Evolutionary conservation across 2,113 vertebrate species (phyloP), one percentile per base, ranked within the genome.

Genomic region (Dermatemys mawii): DNA sequence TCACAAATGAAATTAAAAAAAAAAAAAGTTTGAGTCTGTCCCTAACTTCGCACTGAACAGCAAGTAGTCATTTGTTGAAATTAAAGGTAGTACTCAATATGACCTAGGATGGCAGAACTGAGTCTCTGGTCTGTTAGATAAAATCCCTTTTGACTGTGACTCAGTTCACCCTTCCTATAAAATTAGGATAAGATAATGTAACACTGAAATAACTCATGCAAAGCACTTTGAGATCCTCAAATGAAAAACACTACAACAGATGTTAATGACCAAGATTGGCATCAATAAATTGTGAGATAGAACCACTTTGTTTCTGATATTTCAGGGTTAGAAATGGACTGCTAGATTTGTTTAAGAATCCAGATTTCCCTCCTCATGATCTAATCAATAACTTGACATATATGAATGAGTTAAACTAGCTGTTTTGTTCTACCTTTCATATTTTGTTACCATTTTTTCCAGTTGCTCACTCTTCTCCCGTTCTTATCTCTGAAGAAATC

Each of bases 41-140:
- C 17, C 35, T 19, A 67, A 67, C 32, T n/a, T 70, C n/a, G 10
- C 35, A 70, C 17, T 38, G 19, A 38, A 5, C 19, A 22, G 8
- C n/a, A 70, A 38, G 35, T 11, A 70, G 17, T 21, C 35, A 70
- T 70, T 70, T 70, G n/a, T 10, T 70, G 19, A 70, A 70, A 70
- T 70, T 38, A 95, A 91, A 75, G 41, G n/a, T 17, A 89, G 86
- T 38, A 84, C 41, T 90, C 81, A 95, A 91, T 41, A 35, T 32
- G 95, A 95, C 1, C 5, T 5, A 84, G 32, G 5, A 27, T 82
- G 29, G 49, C 4, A 92, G 92, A 83, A 67, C 17, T 21, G 8
- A 67, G 32, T 67, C 29, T 5, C 21, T 38, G 35, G 8, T 67
- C 35, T 67, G 63, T n/a, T 63, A 63, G 32, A 63, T 63, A 13